A percentile compares a stretch with the other conserved stretches of the same genome.
These are phyloP conservation scores for Rhagonycha lutea DNA, from an alignment of 2,888 invertebrate species.

Conservation along the genomic window DNA sequence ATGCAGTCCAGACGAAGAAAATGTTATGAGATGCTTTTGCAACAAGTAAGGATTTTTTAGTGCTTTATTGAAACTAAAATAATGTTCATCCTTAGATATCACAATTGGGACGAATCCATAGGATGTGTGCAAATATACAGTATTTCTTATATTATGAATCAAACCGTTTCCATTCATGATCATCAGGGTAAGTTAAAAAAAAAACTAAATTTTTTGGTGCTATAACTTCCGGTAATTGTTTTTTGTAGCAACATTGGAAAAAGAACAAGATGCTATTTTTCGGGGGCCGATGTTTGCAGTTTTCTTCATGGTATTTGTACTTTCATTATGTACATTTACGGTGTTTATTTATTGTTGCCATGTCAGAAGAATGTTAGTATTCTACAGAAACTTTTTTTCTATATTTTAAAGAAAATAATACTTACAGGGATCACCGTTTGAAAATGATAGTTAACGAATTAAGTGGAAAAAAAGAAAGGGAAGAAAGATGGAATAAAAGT, in stretches of 20 bases:
- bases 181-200: not conserved
- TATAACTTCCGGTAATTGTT: not conserved
- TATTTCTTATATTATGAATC: slow-evolving; percentile 17
- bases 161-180: slow-evolving; percentile 1
- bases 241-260: not conserved
- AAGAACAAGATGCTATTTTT: not conserved
- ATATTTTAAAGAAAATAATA: not conserved
- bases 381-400: not conserved
- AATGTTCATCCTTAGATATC: slow-evolving; percentile 23
- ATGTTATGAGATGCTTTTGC: slow-evolving; percentile 24
- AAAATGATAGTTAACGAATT: not conserved
- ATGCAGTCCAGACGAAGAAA: slow-evolving; percentile 23
- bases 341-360: slow-evolving; percentile 7
- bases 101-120: slow-evolving; percentile 28
- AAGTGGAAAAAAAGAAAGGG: not conserved
- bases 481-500: not conserved
- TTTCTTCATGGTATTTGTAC: slow-evolving; percentile 9
- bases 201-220: no score
- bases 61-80: not conserved
- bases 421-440: not conserved
- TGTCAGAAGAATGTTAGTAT: slow-evolving; percentile 9
- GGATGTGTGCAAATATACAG: slow-evolving; percentile 30
- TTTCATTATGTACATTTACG: not conserved
- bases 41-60: slow-evolving; percentile 24
- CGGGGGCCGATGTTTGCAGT: slow-evolving; percentile 6